phyloP scores from a whole-genome alignment of 1,140 invertebrate species.

The Stegodyphus mimosarum region DNA sequence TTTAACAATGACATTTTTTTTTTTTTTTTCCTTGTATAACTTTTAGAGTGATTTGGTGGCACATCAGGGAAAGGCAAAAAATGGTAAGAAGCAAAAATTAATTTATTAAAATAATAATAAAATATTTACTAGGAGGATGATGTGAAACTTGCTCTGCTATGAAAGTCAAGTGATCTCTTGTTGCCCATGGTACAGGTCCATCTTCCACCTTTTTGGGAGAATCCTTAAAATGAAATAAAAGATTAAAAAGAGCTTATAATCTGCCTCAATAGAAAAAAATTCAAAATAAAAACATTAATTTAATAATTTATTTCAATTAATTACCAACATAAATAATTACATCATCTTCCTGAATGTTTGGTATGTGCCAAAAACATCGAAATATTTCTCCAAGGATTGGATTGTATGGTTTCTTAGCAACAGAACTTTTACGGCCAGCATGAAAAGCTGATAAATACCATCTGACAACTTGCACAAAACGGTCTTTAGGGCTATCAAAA shows the following conservation, averaged over 20 bases:
- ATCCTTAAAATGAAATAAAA: conserved; percentile 21
- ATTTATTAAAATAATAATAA: background rate
- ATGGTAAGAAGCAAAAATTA: background rate
- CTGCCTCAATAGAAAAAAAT: background rate
- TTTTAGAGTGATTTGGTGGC: background rate
- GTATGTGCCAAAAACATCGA: conserved; percentile 79
- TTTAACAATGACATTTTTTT: too few relatives aligned
- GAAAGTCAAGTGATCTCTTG: conserved; percentile 84
- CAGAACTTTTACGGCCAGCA: conserved; percentile 91
- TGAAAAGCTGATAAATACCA: conserved; percentile 99
- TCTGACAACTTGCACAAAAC: conserved; percentile 90
- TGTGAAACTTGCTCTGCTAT: conserved; percentile 99
- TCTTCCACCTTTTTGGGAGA: conserved; percentile 72
- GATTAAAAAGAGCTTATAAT: background rate
- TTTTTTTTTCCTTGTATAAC: background rate
- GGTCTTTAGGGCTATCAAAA: conserved; percentile 81
- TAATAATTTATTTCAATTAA: background rate
- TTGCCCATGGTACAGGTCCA: conserved; percentile 86
- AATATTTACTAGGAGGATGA: conserved; percentile 89
- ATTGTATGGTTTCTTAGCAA: conserved; percentile 98
- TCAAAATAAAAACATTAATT: background rate
- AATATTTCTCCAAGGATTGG: conserved; percentile 96
- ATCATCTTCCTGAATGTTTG: conserved; percentile 37
- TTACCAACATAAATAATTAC: conserved; percentile 22
- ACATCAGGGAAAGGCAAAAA: too few relatives aligned